A percentile compares a stretch with the other conserved stretches of the same genome.
Evolutionary conservation across 2,888 invertebrate species (phyloP).

Genomic region (Orthosia gracilis): DNA sequence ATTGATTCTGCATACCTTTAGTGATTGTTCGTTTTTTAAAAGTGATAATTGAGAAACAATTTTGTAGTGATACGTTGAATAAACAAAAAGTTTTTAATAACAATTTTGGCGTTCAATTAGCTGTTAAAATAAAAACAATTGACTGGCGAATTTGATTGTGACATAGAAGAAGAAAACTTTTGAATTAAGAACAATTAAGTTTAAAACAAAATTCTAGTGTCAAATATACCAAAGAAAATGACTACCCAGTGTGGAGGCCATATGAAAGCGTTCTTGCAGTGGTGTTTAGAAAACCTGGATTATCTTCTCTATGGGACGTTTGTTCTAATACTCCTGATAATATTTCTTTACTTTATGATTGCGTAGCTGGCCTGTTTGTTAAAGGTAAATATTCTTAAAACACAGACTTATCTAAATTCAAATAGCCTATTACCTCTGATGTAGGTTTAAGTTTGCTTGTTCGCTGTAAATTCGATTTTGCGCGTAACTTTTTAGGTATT

Average conservation of each 20-base stretch:
- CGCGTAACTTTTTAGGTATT: not conserved
- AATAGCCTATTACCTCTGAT: conserved; percentile 8
- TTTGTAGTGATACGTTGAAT: not conserved
- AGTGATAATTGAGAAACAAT: conserved; percentile 24
- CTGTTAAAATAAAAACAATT: conserved; percentile 1
- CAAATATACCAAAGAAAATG: conserved; percentile 30
- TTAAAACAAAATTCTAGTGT: not conserved
- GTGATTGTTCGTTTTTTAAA: not conserved
- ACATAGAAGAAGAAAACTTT: not conserved
- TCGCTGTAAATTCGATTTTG: conserved; percentile 19
- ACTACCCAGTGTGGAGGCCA: conserved; percentile 46
- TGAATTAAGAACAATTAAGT: too few species aligned
- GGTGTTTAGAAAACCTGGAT: conserved; percentile 78
- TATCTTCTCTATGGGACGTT: conserved; percentile 77
- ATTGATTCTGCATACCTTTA: conserved; percentile 26
- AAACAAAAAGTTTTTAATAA: too few species aligned
- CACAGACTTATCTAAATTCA: conserved; percentile 38
- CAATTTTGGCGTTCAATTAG: not conserved
- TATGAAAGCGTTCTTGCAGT: conserved; percentile 67
- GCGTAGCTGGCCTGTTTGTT: conserved; percentile 54
- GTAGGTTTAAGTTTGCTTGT: conserved; percentile 26
- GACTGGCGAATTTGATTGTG: not conserved
- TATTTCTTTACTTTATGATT: conserved; percentile 79
- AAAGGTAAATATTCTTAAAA: conserved; percentile 55
- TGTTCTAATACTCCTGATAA: conserved; percentile 68